Conservation (phyloP, 2,888 invertebrate genomes). For the Galeruca laticollis region DNA sequence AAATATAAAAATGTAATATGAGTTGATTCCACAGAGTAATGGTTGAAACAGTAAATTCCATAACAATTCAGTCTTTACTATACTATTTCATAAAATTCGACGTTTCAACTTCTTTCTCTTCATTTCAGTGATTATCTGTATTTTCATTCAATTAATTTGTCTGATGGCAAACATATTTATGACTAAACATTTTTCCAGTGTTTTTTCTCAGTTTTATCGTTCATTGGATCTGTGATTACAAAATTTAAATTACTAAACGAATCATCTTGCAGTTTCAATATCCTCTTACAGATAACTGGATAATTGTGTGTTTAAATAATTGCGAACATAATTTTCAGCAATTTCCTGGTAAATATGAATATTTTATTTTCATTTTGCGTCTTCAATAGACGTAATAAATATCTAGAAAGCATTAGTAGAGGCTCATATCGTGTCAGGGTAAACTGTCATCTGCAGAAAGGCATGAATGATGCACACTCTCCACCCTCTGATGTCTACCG, state of each 20-base stretch:
- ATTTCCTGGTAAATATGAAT: conserved; percentile 14
- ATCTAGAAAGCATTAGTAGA: conserved; percentile 57
- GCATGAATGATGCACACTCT: conserved; percentile 61
- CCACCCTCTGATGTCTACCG: conserved; percentile 52
- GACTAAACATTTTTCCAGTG: too few species aligned
- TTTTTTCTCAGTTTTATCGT: too few species aligned
- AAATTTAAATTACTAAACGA: neutral
- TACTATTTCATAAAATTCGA: too few species aligned
- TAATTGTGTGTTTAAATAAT: neutral
- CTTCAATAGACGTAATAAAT: conserved; percentile 57
- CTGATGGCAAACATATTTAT: too few species aligned
- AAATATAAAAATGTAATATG: too few species aligned
- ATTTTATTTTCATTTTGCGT: conserved; percentile 39
- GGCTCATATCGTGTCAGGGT: conserved; percentile 60
- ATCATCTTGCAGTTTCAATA: neutral
- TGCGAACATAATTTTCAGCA: neutral
- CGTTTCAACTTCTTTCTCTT: too few species aligned
- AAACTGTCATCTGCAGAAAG: conserved; percentile 61
- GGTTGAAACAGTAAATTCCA: too few species aligned
- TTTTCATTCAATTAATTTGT: too few species aligned
- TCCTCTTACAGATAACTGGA: neutral
- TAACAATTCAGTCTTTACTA: too few species aligned
- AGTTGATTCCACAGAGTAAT: too few species aligned
- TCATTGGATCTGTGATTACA: too few species aligned
- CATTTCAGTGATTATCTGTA: too few species aligned